Evolutionary conservation across 2,113 vertebrate genomes (phyloP).

Genomic region (Geococcyx californianus): DNA sequence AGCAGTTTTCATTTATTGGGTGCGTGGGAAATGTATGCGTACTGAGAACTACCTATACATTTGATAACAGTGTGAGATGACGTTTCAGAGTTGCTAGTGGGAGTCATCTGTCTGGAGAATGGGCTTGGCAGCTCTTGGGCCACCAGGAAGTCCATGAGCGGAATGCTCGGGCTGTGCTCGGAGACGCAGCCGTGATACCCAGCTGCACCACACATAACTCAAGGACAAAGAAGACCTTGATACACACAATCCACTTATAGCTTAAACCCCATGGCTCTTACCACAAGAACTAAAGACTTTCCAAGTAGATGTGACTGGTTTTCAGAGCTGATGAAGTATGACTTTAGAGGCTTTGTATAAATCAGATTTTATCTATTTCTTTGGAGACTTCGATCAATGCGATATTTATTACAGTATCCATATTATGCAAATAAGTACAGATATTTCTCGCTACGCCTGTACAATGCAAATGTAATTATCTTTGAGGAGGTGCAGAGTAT

Average conservation of each 20-base stretch:
- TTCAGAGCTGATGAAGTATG: background rate
- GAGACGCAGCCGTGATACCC: background rate
- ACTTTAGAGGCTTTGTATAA: background rate
- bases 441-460: background rate
- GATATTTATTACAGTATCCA: background rate
- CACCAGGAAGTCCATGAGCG: no score
- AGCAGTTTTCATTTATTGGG: background rate
- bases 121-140: background rate
- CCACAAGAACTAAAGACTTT: background rate
- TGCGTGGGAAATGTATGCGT: background rate
- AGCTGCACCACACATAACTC: background rate
- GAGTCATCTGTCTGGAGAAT: background rate
- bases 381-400: background rate
- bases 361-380: background rate
- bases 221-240: background rate
- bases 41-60: background rate
- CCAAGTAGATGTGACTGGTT: background rate
- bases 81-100: background rate
- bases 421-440: constrained; percentile 3
- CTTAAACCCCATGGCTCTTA: background rate
- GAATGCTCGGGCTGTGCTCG: background rate
- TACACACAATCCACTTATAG: rapidly evolving
- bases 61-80: background rate
- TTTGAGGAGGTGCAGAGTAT: background rate
- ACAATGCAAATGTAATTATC: constrained; percentile 7